Evolutionary conservation across 2,888 invertebrate species (phyloP), one percentile per base, ranked within the genome.

Genomic region (Hylaea fasciaria): DNA sequence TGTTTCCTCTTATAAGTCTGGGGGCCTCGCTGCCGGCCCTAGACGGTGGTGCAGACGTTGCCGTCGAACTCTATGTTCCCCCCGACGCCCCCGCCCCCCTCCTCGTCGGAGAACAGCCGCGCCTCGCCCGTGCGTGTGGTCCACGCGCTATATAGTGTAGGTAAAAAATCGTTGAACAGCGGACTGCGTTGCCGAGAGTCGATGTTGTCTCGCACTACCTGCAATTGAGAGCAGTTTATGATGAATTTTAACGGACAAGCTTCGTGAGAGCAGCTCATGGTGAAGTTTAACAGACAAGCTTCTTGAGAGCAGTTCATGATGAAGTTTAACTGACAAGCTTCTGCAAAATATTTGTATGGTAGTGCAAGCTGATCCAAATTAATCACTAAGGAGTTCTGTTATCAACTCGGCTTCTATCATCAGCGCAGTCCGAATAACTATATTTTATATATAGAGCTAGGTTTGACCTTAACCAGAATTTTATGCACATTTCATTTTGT

Each of bases 121-220:
- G 55, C 72, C 63, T 87, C 86, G 14, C 46, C 54, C 39, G 78
- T 77, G 46, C 85, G 82, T 0, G 41, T 7, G 0, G 29, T 40
- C 87, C 86, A 89, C 46, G 88, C 87, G 71, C 81, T 86, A 77
- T 89, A 91, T 52, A 92, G 76, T 57, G 88, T 79, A 62, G 92
- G 92, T 71, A 92, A 80, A 79, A 91, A 92, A 75, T 91, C 91
- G 72, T 87, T 87, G 85, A 92, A 91, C 58, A 92, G 58, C 0
- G 91, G 88, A 69, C 88, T 87, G 37, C 84, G 78, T 0, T 78
- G 67, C 9, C 74, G 73, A 0, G 84, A 72, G 12, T 69, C 74
- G 49, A 78, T 71, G 78, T 93, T 93, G 16, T 86, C 82, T 16
- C 83, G 81, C 3, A 93, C 85, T 35, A 85, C 81, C 93, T 93